Evolutionary conservation across 2,888 invertebrate genomes (phyloP), one percentile per base, ranked within the genome.

Genomic region (Deilephila elpenor): DNA sequence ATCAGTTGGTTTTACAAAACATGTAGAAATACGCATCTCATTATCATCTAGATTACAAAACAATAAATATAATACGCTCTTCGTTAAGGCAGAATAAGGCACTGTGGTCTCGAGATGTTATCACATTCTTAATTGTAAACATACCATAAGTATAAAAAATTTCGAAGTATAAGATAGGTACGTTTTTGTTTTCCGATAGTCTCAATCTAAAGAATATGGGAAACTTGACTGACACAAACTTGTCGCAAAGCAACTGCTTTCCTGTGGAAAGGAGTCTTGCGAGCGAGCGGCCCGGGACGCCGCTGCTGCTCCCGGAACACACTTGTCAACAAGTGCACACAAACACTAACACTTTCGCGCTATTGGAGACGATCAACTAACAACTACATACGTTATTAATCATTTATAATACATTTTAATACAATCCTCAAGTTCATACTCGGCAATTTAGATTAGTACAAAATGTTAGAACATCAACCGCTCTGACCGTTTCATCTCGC

Each of bases 81-180:
- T 86, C 84, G 85, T 91, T 91, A 93, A 94, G 93, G 93, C 94
- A 94, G 93, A 91, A 90, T 91, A 92, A 94, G 94, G 93, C 94
- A 94, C 93, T 90, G 90, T 91, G 91, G 91, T 88, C 87, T 93
- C 88, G 87, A 91, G 93, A 90, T 93, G 93, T 92, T 93, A 94
- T 94, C 94, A 94, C 94, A 94, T 90, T 93, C 86, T 86, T 89
- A 90, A 88, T 87, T 88, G 88, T 85, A 83, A 85, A 86, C 84
- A 88, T 88, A 86, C 84, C 83, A 81, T 78, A 78, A 77, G 37
- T 67, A 37, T 73, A 80, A 86, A 87, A 51, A 67, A 75, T 78
- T 73, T 73, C 67, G 72, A 34, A 73, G 44, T 34, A 64, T 64
- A 62, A 32, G 60, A 60, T 32, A 73, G 34, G 71, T 61, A 74